phyloP scores from a whole-genome alignment of 2,888 invertebrate species.

The Plagiodera versicolora region DNA sequence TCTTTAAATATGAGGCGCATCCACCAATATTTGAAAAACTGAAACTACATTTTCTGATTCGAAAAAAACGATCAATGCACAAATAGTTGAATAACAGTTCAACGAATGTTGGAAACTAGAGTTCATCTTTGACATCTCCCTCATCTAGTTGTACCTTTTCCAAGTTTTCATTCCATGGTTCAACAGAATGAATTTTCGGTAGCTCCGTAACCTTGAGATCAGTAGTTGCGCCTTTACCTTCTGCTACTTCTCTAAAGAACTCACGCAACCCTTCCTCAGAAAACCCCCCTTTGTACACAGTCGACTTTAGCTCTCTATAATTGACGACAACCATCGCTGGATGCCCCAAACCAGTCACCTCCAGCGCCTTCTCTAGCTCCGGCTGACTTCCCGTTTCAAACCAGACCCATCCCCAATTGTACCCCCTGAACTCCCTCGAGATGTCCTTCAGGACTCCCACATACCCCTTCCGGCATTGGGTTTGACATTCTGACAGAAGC shows the following conservation, averaged over 20 bases:
- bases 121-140: not conserved
- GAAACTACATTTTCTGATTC: too few relatives aligned
- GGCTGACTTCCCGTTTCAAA: slow-evolving; percentile 81
- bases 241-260: slow-evolving; percentile 18
- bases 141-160: too few relatives aligned
- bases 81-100: too few relatives aligned
- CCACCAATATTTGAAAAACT: too few relatives aligned
- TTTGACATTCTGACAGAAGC: slow-evolving; percentile 91
- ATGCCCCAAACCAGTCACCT: slow-evolving; percentile 86
- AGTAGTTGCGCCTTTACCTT: not conserved
- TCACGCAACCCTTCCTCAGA: slow-evolving; percentile 19
- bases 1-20: too few relatives aligned
- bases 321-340: slow-evolving; percentile 96
- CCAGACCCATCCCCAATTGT: slow-evolving; percentile 96
- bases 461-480: slow-evolving; percentile 85
- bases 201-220: not conserved
- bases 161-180: not conserved
- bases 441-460: slow-evolving; percentile 68
- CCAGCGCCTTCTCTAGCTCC: slow-evolving; percentile 79
- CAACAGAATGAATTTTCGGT: not conserved
- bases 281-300: slow-evolving; percentile 18
- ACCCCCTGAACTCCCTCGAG: slow-evolving; percentile 87
- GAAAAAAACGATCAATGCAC: too few relatives aligned
- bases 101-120: not conserved
- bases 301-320: slow-evolving; percentile 81